Percentiles rank a stretch among this genome's conserved stretches.
These are phyloP conservation scores for Euura saliciscinereae DNA, from an alignment of 1,140 invertebrate species.

Conservation along the genomic window DNA sequence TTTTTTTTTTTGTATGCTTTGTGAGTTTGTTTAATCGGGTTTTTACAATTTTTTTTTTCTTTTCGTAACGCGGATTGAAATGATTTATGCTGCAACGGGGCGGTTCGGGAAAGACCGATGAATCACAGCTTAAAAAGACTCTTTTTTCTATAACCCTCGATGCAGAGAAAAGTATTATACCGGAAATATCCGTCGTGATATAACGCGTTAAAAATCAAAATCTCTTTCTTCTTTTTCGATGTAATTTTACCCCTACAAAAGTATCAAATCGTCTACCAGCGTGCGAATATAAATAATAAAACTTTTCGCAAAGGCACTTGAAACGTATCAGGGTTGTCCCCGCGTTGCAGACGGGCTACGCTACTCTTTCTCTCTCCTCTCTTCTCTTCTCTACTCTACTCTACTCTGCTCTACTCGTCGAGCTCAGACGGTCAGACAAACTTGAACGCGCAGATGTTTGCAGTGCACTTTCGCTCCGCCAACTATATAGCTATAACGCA, in stretches of 20 bases:
- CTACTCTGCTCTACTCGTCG: neutral
- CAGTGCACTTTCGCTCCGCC: conserved; percentile 56
- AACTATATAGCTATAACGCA: conserved; percentile 50
- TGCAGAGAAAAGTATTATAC: too few species aligned
- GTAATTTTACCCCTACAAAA: too few species aligned
- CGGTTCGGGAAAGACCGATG: neutral
- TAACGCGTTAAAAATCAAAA: neutral
- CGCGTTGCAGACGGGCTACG: neutral
- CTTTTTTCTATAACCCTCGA: neutral
- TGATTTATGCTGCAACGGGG: neutral
- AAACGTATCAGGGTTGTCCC: neutral
- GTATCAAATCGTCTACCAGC: too few species aligned
- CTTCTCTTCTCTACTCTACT: neutral
- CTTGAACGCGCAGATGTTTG: conserved; percentile 6
- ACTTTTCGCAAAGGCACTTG: neutral
- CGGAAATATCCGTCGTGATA: neutral
- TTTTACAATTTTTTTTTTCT: neutral
- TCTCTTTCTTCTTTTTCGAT: neutral
- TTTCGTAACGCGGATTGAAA: neutral
- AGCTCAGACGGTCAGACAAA: conserved; percentile 4
- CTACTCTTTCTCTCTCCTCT: neutral
- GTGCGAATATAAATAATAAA: too few species aligned
- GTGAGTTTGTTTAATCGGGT: neutral
- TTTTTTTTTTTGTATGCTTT: neutral
- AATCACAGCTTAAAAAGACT: neutral